Conservation (phyloP, 2,888 invertebrate species). For the Perizoma affinitatum region DNA sequence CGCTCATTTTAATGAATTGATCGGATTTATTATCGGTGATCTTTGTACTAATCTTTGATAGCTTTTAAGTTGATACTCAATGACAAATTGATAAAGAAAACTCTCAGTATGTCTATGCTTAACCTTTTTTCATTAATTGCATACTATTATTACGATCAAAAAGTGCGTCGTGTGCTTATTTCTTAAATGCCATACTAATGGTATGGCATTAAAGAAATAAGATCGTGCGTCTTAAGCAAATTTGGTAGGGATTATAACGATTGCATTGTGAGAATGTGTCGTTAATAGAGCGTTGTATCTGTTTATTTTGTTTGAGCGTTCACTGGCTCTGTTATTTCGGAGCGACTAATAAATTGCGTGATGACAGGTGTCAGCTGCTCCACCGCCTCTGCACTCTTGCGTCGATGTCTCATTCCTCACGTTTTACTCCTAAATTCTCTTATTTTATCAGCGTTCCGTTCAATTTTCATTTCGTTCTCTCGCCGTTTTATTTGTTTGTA, state of each 20-base stretch:
- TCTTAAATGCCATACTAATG: no score
- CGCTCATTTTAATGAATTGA: no score
- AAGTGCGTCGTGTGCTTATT: no score
- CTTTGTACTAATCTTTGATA: no score
- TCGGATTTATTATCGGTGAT: no score
- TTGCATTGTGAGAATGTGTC: constrained; percentile 70
- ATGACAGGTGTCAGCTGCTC: constrained; percentile 84
- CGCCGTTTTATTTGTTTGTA: constrained; percentile 72
- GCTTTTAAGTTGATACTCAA: no score
- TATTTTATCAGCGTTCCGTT: constrained; percentile 83
- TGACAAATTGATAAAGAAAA: no score
- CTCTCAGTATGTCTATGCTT: no score
- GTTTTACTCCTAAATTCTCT: constrained; percentile 81
- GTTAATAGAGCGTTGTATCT: constrained; percentile 81
- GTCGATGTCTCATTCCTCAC: constrained; percentile 84
- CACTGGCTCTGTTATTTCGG: constrained; percentile 82
- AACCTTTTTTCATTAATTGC: no score
- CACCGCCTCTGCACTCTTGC: constrained; percentile 84
- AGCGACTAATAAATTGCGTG: constrained; percentile 83
- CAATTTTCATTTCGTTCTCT: constrained; percentile 79
- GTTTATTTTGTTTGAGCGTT: constrained; percentile 81
- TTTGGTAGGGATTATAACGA: constrained; percentile 50
- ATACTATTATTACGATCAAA: no score
- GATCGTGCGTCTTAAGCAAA: no score
- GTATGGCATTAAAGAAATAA: no score